Evolutionary conservation across 2,797 vertebrate species (phyloP).

Genomic region (Gorsachius magnificus): DNA sequence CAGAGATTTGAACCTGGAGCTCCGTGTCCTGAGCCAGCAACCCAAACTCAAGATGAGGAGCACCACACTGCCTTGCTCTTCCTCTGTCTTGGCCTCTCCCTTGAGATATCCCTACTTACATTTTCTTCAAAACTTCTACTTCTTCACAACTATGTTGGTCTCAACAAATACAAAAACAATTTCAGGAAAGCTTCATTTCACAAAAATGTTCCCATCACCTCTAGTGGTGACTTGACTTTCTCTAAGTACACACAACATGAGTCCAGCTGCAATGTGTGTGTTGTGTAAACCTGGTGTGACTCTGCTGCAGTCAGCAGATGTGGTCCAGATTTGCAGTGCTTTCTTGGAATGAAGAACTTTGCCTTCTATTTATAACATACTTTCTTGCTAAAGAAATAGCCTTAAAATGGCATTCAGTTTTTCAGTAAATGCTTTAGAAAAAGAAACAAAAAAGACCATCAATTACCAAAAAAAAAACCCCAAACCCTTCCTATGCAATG

Average conservation of each 20-base stretch:
- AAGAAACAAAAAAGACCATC: not conserved
- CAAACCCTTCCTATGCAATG: not conserved
- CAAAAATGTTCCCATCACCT: not conserved
- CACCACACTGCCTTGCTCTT: not conserved
- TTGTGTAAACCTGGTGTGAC: conserved; percentile 26
- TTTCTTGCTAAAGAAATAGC: conserved; percentile 4
- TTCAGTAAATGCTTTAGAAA: conserved; percentile 9
- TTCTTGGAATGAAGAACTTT: conserved; percentile 29
- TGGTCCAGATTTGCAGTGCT: conserved; percentile 9
- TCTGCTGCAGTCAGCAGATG: conserved; percentile 57
- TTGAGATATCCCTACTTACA: not conserved
- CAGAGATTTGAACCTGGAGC: not conserved
- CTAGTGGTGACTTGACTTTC: not conserved
- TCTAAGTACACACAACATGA: not conserved
- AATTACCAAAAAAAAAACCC: not conserved
- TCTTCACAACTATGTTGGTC: not conserved
- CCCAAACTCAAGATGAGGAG: not conserved
- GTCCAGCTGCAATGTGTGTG: not conserved
- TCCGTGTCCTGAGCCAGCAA: not conserved
- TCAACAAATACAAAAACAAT: not conserved
- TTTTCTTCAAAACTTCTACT: not conserved
- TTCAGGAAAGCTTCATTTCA: not conserved
- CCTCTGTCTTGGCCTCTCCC: not conserved
- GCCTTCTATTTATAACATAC: conserved; percentile 36
- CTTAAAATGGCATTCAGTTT: not conserved